Evolutionary conservation across 2,888 invertebrate genomes (phyloP).

Genomic region (Boloria selene): DNA sequence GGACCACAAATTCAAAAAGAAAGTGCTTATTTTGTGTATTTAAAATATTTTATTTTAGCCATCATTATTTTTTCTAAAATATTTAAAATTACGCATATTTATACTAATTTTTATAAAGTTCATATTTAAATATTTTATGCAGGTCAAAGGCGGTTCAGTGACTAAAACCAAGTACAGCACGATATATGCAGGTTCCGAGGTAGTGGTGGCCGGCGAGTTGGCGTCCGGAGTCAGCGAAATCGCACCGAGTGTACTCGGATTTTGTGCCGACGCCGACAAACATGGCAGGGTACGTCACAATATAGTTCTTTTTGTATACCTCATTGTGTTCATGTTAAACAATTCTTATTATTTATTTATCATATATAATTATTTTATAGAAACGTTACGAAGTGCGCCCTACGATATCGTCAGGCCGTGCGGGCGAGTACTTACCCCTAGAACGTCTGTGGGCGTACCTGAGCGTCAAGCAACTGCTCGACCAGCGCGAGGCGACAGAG

Average conservation of each 20-base stretch:
- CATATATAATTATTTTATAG: constrained; percentile 45
- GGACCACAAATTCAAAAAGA: no score
- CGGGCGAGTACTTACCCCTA: constrained; percentile 58
- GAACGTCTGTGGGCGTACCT: constrained; percentile 86
- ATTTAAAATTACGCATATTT: no score
- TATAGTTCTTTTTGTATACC: no score
- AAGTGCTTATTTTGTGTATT: no score
- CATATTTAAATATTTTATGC: neutral
- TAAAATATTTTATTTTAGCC: no score
- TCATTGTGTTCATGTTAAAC: no score
- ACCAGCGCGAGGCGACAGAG: constrained; percentile 68
- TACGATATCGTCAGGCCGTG: constrained; percentile 69
- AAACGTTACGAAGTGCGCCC: constrained; percentile 59
- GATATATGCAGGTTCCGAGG: constrained; percentile 84
- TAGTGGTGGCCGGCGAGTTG: constrained; percentile 83
- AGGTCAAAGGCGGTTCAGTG: constrained; percentile 73
- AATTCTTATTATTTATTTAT: no score
- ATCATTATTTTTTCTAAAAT: no score
- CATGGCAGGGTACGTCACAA: constrained; percentile 51
- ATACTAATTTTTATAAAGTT: no score
- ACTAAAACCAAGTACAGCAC: constrained; percentile 82
- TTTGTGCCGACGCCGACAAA: constrained; percentile 57
- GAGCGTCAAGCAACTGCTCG: constrained; percentile 84
- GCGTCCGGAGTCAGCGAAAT: constrained; percentile 50
- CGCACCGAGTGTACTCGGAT: constrained; percentile 54